Evolutionary conservation across 2,888 invertebrate genomes (phyloP).

Genomic region (Andrena camellia): DNA sequence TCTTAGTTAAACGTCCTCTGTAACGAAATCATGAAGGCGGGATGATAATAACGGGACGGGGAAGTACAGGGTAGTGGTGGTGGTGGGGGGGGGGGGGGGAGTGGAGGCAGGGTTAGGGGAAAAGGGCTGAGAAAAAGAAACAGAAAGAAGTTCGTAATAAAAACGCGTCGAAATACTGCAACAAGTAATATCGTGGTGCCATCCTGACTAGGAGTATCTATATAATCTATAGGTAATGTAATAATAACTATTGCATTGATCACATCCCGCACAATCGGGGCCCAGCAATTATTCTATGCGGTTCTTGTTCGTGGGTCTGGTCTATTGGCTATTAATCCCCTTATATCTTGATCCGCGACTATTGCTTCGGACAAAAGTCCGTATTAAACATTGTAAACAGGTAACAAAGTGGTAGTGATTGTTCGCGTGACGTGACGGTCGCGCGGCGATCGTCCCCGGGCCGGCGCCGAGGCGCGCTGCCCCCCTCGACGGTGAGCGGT

Average conservation of each 20-base stretch:
- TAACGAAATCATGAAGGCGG: constrained; percentile 69
- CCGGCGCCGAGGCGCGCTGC: constrained; percentile 39
- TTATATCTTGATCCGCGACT: constrained; percentile 75
- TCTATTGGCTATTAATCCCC: constrained; percentile 63
- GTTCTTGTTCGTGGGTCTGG: constrained; percentile 58
- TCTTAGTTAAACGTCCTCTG: constrained; percentile 71
- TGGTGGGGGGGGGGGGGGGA: no score
- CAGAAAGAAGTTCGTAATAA: constrained; percentile 66
- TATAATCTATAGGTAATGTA: constrained; percentile 73
- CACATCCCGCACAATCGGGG: constrained; percentile 73
- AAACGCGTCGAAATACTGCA: constrained; percentile 83
- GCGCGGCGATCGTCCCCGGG: constrained; percentile 46
- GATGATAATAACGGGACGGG: constrained; percentile 56
- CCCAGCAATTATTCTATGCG: constrained; percentile 71
- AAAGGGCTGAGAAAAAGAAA: constrained; percentile 25
- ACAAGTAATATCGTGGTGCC: constrained; percentile 84
- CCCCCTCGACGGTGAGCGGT: background rate
- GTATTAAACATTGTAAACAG: constrained; percentile 84
- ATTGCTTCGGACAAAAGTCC: constrained; percentile 84
- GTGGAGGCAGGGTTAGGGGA: constrained; percentile 21
- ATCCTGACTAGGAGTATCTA: constrained; percentile 84
- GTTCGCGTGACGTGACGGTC: constrained; percentile 69
- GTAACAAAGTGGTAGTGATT: constrained; percentile 84
- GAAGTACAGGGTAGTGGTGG: no score
- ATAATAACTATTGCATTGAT: constrained; percentile 75